Percentiles rank a stretch among this genome's conserved stretches.
Evolutionary conservation across 2,797 vertebrate species (phyloP).

Genomic region (Champsocephalus gunnari): DNA sequence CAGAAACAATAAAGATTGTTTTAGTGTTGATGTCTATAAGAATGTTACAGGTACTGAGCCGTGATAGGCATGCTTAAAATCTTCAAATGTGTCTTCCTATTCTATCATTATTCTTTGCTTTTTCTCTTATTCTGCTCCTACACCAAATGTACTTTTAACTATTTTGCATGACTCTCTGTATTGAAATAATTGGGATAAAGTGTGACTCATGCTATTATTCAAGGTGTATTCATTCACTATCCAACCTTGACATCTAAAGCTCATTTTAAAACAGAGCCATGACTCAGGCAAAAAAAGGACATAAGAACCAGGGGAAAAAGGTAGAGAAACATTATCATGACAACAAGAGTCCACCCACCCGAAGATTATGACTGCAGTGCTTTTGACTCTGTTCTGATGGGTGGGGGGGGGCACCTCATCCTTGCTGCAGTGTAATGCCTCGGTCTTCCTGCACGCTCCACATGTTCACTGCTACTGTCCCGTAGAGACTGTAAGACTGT

Average conservation of each 20-base stretch:
- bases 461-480: background rate
- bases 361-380: constrained; percentile 69
- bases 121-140: background rate
- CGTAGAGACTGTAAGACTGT: constrained; percentile 12
- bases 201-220: background rate
- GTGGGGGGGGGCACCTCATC: constrained; percentile 43
- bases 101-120: background rate
- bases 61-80: background rate
- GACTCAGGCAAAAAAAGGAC: constrained; percentile 9
- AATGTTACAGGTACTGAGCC: background rate
- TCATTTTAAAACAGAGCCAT: background rate
- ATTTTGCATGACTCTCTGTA: background rate
- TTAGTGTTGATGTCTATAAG: background rate
- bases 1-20: background rate
- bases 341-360: constrained; percentile 30
- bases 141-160: background rate
- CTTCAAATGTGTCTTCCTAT: background rate
- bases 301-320: no score
- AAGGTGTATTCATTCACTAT: background rate
- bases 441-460: constrained; percentile 25
- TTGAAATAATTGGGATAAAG: background rate
- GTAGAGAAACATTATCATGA: constrained; percentile 8
- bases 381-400: constrained; percentile 34
- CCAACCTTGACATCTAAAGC: background rate
- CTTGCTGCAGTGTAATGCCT: constrained; percentile 69